Conservation (phyloP, 1,140 invertebrate species). For the Holotrichia oblita region DNA sequence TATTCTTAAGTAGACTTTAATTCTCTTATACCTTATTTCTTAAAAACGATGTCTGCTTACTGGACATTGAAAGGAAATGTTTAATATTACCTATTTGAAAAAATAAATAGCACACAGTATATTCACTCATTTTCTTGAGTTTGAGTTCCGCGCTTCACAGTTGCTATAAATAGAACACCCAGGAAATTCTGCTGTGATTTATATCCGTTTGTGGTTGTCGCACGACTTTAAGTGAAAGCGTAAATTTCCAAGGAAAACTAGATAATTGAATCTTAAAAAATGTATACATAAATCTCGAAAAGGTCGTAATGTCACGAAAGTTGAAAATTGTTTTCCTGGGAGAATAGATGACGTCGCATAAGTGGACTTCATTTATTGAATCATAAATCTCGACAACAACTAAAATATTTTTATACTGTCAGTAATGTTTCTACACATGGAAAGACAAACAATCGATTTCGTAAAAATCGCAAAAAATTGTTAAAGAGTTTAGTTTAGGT, state of each 20-base stretch:
- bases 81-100: too few species aligned
- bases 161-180: background rate
- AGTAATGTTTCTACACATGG: background rate
- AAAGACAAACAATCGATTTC: background rate
- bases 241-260: conserved; percentile 30
- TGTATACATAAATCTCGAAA: conserved; percentile 27
- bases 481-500: background rate
- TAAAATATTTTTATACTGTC: conserved; percentile 11
- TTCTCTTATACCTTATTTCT: too few species aligned
- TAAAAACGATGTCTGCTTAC: too few species aligned
- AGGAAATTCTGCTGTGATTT: conserved; percentile 25
- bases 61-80: too few species aligned
- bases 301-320: conserved; percentile 7
- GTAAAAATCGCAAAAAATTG: background rate
- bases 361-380: conserved; percentile 31
- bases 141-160: background rate
- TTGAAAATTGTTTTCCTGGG: conserved; percentile 21
- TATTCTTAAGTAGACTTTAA: too few species aligned
- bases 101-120: too few species aligned
- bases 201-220: background rate
- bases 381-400: conserved; percentile 28
- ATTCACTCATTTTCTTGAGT: background rate
- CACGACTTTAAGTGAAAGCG: conserved; percentile 24
- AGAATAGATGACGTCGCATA: background rate
- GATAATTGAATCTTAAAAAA: conserved; percentile 37